Conservation (phyloP, 2,888 invertebrate species). For the Phymatocera aterrima region DNA sequence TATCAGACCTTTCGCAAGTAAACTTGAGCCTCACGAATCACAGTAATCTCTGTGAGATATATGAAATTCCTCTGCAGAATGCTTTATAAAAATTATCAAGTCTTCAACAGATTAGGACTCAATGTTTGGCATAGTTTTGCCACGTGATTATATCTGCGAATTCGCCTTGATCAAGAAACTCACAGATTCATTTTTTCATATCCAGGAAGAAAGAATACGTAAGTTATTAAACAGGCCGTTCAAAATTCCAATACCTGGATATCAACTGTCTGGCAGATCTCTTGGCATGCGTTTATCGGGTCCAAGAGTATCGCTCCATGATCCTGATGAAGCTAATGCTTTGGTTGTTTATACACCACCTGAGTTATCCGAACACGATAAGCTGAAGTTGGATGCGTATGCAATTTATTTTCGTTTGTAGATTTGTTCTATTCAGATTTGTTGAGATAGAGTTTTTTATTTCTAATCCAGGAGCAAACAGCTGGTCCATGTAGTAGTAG, state of each 20-base stretch:
- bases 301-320: constrained; percentile 86
- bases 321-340: constrained; percentile 94
- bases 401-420: constrained; percentile 54
- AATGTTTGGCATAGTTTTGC: neutral
- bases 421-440: neutral
- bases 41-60: too few relatives aligned
- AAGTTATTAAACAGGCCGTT: constrained; percentile 91
- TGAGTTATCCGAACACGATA: constrained; percentile 89
- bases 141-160: constrained; percentile 29
- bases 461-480: constrained; percentile 76
- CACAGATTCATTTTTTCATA: constrained; percentile 36
- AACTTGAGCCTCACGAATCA: too few relatives aligned
- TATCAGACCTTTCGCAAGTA: too few relatives aligned
- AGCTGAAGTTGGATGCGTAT: constrained; percentile 86
- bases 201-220: constrained; percentile 87
- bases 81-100: neutral
- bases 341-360: constrained; percentile 92
- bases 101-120: neutral
- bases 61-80: too few relatives aligned
- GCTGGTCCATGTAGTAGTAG: constrained; percentile 97
- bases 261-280: constrained; percentile 84
- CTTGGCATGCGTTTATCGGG: constrained; percentile 85
- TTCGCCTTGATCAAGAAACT: neutral
- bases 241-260: constrained; percentile 94
- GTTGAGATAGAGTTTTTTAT: neutral